These are phyloP conservation scores for Sebastes trivittatus DNA, from an alignment of 2,797 vertebrate genomes.

Conservation along the genomic window DNA sequence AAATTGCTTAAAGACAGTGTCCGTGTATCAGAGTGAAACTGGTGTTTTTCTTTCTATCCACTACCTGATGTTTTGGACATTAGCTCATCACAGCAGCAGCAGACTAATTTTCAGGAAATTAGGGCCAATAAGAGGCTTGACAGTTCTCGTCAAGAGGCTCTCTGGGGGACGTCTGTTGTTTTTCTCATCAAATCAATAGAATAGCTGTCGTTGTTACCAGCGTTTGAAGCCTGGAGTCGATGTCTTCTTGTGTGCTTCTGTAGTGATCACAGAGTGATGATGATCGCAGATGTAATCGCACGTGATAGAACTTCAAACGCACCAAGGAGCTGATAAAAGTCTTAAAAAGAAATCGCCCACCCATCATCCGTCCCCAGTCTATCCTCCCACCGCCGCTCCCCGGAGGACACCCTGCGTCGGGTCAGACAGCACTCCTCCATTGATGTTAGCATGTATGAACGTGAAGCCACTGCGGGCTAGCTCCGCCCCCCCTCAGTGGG, in stretches of 20 bases:
- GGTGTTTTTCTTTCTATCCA: neutral
- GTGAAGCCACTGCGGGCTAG: constrained; percentile 60
- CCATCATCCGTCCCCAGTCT: constrained; percentile 1
- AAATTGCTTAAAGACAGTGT: neutral
- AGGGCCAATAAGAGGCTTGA: constrained; percentile 25
- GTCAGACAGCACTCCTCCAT: constrained; percentile 62
- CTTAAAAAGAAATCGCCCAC: constrained; percentile 7
- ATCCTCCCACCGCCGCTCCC: constrained; percentile 38
- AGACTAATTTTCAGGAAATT: constrained; percentile 26
- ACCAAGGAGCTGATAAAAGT: constrained; percentile 9
- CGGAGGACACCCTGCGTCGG: constrained; percentile 31
- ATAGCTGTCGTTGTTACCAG: neutral
- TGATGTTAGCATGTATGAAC: constrained; percentile 57
- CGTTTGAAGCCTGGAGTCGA: neutral
- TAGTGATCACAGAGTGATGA: neutral
- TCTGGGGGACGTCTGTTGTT: constrained; percentile 27
- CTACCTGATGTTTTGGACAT: neutral
- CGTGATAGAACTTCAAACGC: neutral
- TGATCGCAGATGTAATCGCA: constrained; percentile 1
- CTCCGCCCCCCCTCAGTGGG: constrained; percentile 53
- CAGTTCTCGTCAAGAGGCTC: constrained; percentile 21
- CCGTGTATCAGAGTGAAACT: neutral
- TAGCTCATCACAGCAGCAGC: neutral
- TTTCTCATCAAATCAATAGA: constrained; percentile 33
- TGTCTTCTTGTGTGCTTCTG: neutral